Conservation (phyloP, 2,888 invertebrate genomes). For the Operophtera brumata region DNA sequence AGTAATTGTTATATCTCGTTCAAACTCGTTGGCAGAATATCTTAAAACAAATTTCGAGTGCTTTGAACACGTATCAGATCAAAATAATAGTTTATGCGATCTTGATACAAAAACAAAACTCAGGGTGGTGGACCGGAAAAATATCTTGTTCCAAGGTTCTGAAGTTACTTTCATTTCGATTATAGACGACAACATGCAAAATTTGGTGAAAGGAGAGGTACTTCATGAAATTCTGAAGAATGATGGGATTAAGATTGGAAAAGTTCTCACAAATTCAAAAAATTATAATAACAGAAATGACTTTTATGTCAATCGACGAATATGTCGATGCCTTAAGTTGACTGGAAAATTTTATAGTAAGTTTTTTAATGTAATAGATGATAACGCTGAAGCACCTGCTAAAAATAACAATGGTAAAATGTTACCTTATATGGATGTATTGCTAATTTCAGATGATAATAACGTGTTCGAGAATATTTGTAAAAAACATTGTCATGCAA, state of each 20-base stretch:
- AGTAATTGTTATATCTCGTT: constrained; percentile 1
- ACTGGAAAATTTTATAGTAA: not conserved
- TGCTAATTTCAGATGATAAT: constrained; percentile 4
- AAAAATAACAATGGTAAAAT: not conserved
- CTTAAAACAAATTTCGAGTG: not conserved
- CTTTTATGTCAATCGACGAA: not conserved
- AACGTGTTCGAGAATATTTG: not conserved
- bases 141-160: constrained; percentile 6
- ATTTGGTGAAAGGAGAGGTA: not conserved
- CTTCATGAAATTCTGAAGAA: not conserved
- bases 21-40: not conserved
- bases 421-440: not conserved
- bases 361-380: not conserved
- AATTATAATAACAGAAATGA: not conserved
- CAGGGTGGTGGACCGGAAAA: not conserved
- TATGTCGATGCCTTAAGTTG: constrained; percentile 3
- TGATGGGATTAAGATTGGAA: constrained; percentile 5
- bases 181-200: not conserved
- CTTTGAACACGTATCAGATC: not conserved
- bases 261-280: not conserved
- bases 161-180: constrained; percentile 2
- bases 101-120: constrained; percentile 6
- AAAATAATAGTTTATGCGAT: constrained; percentile 2
- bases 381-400: not conserved
- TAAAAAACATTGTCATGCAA: not conserved